A percentile compares a stretch with the other conserved stretches of the same genome.
Evolutionary conservation across 2,113 vertebrate genomes (phyloP).

Genomic region (Passer domesticus): DNA sequence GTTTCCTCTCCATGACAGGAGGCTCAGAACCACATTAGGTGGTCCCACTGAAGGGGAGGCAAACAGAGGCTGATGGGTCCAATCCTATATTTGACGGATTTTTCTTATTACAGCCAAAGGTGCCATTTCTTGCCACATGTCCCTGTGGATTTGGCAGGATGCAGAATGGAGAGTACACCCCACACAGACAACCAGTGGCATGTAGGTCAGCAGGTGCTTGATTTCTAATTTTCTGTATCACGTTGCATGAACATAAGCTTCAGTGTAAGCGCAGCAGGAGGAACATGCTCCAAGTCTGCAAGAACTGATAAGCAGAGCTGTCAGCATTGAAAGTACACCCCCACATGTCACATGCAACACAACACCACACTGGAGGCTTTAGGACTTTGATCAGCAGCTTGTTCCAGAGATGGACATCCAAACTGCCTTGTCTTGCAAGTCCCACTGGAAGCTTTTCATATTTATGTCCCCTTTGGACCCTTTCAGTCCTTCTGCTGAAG

Average conservation of each 20-base stretch:
- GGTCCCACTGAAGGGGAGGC: neutral
- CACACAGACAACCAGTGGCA: neutral
- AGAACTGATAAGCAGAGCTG: neutral
- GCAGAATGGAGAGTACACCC: neutral
- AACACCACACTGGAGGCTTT: neutral
- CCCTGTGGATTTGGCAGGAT: neutral
- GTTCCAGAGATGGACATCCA: neutral
- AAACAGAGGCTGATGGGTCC: neutral
- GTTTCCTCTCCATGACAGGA: neutral
- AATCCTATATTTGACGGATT: neutral
- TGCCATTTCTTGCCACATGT: neutral
- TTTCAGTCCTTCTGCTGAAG: neutral
- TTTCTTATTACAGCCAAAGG: neutral
- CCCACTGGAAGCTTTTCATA: neutral
- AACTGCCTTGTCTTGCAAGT: neutral
- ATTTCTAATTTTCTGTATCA: neutral
- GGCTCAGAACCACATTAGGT: neutral
- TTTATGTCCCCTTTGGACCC: neutral
- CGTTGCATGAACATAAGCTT: neutral
- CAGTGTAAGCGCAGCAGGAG: accelerated
- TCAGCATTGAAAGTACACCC: neutral
- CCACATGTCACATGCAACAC: neutral
- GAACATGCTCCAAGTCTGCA: neutral
- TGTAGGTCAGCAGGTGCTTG: neutral
- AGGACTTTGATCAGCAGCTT: neutral